Conservation (phyloP, 2,797 vertebrate species). For the Siniperca undulata region DNA sequence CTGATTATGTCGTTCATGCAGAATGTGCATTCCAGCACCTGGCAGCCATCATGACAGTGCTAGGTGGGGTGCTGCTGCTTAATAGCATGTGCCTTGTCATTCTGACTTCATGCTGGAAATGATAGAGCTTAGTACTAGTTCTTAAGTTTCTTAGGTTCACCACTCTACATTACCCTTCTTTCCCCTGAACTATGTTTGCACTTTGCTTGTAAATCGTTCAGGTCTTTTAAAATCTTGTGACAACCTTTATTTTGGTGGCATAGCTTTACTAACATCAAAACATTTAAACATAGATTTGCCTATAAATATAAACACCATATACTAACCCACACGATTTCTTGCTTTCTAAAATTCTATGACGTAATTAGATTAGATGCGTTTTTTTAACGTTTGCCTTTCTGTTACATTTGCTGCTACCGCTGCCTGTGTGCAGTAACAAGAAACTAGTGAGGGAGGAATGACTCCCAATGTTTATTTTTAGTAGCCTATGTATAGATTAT, state of each 20-base stretch:
- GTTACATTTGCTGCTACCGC: conserved; percentile 72
- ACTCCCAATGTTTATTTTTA: conserved; percentile 58
- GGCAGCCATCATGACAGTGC: conserved; percentile 57
- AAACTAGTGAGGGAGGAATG: conserved; percentile 66
- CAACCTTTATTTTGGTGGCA: conserved; percentile 73
- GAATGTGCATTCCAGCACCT: conserved; percentile 63
- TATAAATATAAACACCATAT: conserved; percentile 67
- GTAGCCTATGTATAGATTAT: conserved; percentile 52
- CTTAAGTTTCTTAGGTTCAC: conserved; percentile 50
- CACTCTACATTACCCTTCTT: conserved; percentile 30
- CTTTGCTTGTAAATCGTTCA: conserved; percentile 54
- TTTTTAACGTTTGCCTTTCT: conserved; percentile 58
- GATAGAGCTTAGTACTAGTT: conserved; percentile 57
- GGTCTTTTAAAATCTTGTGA: conserved; percentile 43
- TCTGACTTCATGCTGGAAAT: conserved; percentile 65
- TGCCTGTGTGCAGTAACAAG: conserved; percentile 69
- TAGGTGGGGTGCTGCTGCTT: conserved; percentile 70
- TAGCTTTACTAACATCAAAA: conserved; percentile 81
- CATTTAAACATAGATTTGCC: conserved; percentile 71
- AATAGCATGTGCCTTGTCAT: conserved; percentile 83
- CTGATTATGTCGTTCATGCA: conserved; percentile 55
- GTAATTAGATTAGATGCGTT: conserved; percentile 56
- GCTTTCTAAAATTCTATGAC: conserved; percentile 49
- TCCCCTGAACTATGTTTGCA: conserved; percentile 62
- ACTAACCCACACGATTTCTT: conserved; percentile 50